Evolutionary conservation across 2,797 vertebrate species (phyloP).

Genomic region (Thaleichthys pacificus): DNA sequence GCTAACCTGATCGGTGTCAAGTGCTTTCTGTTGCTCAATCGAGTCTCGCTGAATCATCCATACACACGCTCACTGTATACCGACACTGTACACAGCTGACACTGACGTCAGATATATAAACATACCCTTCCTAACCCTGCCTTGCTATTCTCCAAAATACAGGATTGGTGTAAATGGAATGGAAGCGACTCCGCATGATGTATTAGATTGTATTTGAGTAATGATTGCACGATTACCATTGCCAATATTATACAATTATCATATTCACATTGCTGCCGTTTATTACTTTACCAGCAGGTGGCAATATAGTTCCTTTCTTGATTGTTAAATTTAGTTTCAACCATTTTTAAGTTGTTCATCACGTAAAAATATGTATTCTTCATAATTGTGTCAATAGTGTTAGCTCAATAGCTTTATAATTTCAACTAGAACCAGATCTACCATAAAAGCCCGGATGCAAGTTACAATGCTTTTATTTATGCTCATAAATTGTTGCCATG

Average conservation of each 20-base stretch:
- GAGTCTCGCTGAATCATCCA: slow-evolving; percentile 30
- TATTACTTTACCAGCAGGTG: background rate
- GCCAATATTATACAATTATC: too few species aligned
- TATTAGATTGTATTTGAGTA: too few species aligned
- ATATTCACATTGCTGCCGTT: background rate
- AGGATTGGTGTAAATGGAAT: too few species aligned
- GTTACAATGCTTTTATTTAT: background rate
- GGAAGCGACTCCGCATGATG: too few species aligned
- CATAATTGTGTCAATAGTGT: too few species aligned
- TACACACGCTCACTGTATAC: slow-evolving; percentile 7
- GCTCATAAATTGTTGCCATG: background rate
- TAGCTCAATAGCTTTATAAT: too few species aligned
- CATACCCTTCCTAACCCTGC: slow-evolving; percentile 3
- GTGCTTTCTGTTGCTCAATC: background rate
- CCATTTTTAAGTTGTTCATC: too few species aligned
- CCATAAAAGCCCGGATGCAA: background rate
- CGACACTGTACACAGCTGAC: slow-evolving; percentile 38
- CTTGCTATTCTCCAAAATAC: too few species aligned
- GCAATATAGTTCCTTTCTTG: background rate
- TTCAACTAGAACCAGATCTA: too few species aligned
- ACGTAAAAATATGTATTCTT: too few species aligned
- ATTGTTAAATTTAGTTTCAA: too few species aligned
- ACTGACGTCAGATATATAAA: slow-evolving; percentile 25
- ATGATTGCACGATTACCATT: too few species aligned
- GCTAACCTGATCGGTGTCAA: slow-evolving; percentile 4